Base-by-base conservation (phyloP, 23 tunicate species). In the Clavelina lepadiformis region DNA sequence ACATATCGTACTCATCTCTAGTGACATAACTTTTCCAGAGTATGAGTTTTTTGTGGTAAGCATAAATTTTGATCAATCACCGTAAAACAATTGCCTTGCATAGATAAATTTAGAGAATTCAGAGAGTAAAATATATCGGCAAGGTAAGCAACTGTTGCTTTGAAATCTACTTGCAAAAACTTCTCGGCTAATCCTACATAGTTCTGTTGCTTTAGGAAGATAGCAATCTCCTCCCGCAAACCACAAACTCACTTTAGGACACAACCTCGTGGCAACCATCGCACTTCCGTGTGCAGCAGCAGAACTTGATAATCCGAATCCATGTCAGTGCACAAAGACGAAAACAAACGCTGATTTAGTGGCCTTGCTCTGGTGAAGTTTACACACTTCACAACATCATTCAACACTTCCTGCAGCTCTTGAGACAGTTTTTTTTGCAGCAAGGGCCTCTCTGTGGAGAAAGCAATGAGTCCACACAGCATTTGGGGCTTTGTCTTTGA, bases 91-190 rank as follows among this genome's bases (percentile, higher is more conserved):
- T 56, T 38, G 47, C 72, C 69, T 35, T 63, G 69, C 69, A 63
- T 63, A 11, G 36, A 66, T 66, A 66, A 46, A 46, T 46, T 66
- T 25, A 66, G 57, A 66, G 56, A 23, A 36, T 66, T 66, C 36
- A 66, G 34, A 66, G 72, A 66, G 57, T 66, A 50, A 66, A 66
- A 66, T 66, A 46, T 66, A 46, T 66, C 72, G 69, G 56, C 72
- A 66, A 46, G 72, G 47, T 66, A 66, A 25, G 72, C 72, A 66
- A 66, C 34, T 28, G 46, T 66, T 46, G 57, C 33, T 15, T 46
- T 66, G 72, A 66, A 66, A 46, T 46, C 72, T 66, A 46, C 72
- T 46, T 25, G 57, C 28, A 56, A 31, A 66, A 45, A 45, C 35
- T 45, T 66, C 47, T 66, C 57, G 47, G 33, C 57, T 46, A 66